These are phyloP conservation scores for Lithosia quadra DNA, from an alignment of 2,888 invertebrate species.

Conservation along the genomic window DNA sequence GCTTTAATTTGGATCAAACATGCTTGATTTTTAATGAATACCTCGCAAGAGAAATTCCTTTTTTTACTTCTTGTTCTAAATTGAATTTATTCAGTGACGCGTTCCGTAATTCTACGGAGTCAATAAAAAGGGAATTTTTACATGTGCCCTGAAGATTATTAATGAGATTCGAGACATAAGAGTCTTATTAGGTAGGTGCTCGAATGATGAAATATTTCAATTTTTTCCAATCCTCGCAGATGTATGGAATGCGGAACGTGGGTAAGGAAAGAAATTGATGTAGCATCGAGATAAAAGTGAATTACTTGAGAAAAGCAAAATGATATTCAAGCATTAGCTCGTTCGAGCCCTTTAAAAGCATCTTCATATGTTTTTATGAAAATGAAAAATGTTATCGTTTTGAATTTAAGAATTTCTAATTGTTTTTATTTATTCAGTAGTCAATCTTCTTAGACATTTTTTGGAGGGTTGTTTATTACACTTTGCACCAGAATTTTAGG, in stretches of 20 bases:
- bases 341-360: background rate
- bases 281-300: slow-evolving; percentile 13
- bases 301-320: slow-evolving; percentile 9
- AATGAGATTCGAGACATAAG: slow-evolving; percentile 55
- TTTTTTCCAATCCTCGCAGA: slow-evolving; percentile 25
- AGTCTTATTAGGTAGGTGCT: slow-evolving; percentile 43
- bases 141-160: slow-evolving; percentile 52
- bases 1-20: slow-evolving; percentile 57
- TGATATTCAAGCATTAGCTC: slow-evolving; percentile 1
- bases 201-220: slow-evolving; percentile 35
- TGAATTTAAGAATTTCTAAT: background rate
- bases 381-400: slow-evolving; percentile 2
- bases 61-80: slow-evolving; percentile 34
- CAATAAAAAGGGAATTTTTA: slow-evolving; percentile 49
- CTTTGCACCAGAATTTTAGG: no score
- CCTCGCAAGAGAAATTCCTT: slow-evolving; percentile 29
- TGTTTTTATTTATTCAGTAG: slow-evolving; percentile 34
- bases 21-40: slow-evolving; percentile 62
- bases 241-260: slow-evolving; percentile 12
- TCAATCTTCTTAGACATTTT: no score
- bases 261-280: slow-evolving; percentile 10
- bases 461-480: no score
- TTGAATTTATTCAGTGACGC: slow-evolving; percentile 57
- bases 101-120: slow-evolving; percentile 43
- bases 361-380: background rate